Conservation (phyloP, 1,140 invertebrate genomes). For the Lepidotrigona ventralis region DNA sequence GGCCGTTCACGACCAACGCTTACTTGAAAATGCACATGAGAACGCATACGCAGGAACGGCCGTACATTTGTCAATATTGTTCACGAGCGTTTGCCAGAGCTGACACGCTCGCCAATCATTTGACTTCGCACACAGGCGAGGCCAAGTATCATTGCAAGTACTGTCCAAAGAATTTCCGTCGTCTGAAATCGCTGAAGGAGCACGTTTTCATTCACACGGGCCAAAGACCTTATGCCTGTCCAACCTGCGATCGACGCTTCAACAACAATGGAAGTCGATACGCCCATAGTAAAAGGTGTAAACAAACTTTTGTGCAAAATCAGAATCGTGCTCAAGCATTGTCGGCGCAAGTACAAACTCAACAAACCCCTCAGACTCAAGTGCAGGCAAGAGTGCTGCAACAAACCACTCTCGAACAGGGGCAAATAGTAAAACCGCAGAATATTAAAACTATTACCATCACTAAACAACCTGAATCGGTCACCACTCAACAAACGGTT, state of each 20-base stretch:
- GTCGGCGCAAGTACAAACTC: conserved; percentile 33
- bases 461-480: conserved; percentile 64
- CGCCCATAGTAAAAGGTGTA: conserved; percentile 78
- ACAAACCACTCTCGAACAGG: conserved; percentile 33
- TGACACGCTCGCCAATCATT: conserved; percentile 79
- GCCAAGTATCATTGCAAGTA: conserved; percentile 84
- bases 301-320: conserved; percentile 73
- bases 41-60: conserved; percentile 82
- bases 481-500: conserved; percentile 67
- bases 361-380: conserved; percentile 19
- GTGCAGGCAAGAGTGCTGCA: conserved; percentile 45
- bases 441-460: conserved; percentile 78
- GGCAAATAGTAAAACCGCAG: conserved; percentile 73
- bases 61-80: conserved; percentile 82
- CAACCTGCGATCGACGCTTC: conserved; percentile 77
- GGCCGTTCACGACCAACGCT: conserved; percentile 80
- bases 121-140: conserved; percentile 82
- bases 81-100: conserved; percentile 78
- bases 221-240: conserved; percentile 80
- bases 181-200: conserved; percentile 81
- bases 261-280: conserved; percentile 79
- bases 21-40: conserved; percentile 80
- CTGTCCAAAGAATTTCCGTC: conserved; percentile 84
- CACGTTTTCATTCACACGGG: conserved; percentile 84
- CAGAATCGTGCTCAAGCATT: conserved; percentile 57